These are phyloP conservation scores for Galerucella nymphaeae DNA, from an alignment of 2,888 invertebrate genomes.

Conservation along the genomic window DNA sequence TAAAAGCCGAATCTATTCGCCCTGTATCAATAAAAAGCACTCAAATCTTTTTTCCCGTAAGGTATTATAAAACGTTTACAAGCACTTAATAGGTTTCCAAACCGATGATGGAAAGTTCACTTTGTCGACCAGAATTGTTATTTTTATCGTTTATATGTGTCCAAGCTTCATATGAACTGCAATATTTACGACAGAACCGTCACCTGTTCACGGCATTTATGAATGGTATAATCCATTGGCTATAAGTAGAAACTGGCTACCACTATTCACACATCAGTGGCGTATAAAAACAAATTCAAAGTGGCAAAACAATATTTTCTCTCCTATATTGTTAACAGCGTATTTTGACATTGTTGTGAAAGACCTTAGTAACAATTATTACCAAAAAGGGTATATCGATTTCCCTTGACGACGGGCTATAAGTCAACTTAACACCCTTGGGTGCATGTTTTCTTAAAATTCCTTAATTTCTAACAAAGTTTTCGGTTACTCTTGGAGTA, in stretches of 20 bases:
- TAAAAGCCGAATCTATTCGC: not conserved
- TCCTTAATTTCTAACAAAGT: too few relatives aligned
- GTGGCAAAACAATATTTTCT: not conserved
- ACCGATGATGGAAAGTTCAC: slow-evolving; percentile 55
- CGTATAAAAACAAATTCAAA: slow-evolving; percentile 8
- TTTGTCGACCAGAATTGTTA: slow-evolving; percentile 57
- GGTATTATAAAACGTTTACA: slow-evolving; percentile 6
- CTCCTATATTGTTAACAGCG: too few relatives aligned
- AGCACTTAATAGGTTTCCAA: slow-evolving; percentile 48
- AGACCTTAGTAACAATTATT: too few relatives aligned
- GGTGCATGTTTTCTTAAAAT: too few relatives aligned
- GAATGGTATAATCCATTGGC: slow-evolving; percentile 49
- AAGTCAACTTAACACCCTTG: too few relatives aligned
- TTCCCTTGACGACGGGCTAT: too few relatives aligned
- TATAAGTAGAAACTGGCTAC: slow-evolving; percentile 40
- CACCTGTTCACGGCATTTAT: slow-evolving; percentile 55
- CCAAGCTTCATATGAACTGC: slow-evolving; percentile 54
- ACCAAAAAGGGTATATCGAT: too few relatives aligned
- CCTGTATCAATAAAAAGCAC: not conserved
- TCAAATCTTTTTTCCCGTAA: slow-evolving; percentile 12
- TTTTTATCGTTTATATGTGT: slow-evolving; percentile 56
- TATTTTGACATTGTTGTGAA: too few relatives aligned
- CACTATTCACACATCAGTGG: slow-evolving; percentile 33
- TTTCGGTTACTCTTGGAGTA: too few relatives aligned
- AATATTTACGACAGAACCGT: slow-evolving; percentile 54